A percentile compares a stretch with the other conserved stretches of the same genome.
Evolutionary conservation across 2,888 invertebrate genomes (phyloP).

Genomic region (Xylota segnis): DNA sequence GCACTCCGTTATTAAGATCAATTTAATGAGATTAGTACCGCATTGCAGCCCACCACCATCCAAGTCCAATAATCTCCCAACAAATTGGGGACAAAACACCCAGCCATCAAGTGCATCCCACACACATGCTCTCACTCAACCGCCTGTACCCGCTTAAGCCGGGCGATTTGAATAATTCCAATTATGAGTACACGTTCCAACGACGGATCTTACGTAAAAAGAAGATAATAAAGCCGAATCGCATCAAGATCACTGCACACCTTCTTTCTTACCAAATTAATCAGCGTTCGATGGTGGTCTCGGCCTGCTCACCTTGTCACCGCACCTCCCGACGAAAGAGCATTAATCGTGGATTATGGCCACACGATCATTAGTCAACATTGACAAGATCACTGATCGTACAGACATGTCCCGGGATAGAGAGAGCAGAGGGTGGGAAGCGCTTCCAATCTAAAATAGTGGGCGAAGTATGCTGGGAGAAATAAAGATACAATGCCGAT

Average conservation of each 20-base stretch:
- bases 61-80: slow-evolving; percentile 42
- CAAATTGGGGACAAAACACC: slow-evolving; percentile 67
- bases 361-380: slow-evolving; percentile 62
- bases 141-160: slow-evolving; percentile 28
- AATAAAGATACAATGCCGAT: not conserved
- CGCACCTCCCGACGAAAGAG: slow-evolving; percentile 44
- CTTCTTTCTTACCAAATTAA: slow-evolving; percentile 41
- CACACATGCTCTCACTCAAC: slow-evolving; percentile 19
- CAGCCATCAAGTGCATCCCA: slow-evolving; percentile 61
- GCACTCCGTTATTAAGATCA: slow-evolving; percentile 62
- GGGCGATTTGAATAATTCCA: slow-evolving; percentile 63
- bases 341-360: slow-evolving; percentile 51
- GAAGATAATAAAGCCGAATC: slow-evolving; percentile 37
- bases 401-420: not conserved
- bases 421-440: not conserved
- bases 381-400: slow-evolving; percentile 54
- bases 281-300: slow-evolving; percentile 64
- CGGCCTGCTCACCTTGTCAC: slow-evolving; percentile 28
- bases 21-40: slow-evolving; percentile 58
- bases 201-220: slow-evolving; percentile 42
- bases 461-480: not conserved
- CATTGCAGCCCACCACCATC: slow-evolving; percentile 49
- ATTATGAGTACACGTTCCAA: slow-evolving; percentile 30
- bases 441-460: not conserved
- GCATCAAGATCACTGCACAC: slow-evolving; percentile 45